phyloP scores from a whole-genome alignment of 2,113 vertebrate genomes.

The Chroicocephalus ridibundus region DNA sequence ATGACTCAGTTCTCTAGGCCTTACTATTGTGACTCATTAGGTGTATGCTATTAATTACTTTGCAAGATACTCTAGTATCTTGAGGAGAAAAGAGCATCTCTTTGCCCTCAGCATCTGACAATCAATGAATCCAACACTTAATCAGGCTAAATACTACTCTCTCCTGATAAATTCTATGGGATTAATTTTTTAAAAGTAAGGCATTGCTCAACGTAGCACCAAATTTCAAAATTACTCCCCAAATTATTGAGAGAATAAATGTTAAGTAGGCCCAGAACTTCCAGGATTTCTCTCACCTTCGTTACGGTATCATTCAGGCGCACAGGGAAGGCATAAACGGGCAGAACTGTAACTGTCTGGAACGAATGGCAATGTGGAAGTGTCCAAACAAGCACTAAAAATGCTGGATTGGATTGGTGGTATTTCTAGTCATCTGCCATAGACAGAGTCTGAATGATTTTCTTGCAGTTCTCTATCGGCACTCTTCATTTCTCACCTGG shows the following conservation, averaged over 20 bases:
- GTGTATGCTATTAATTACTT: neutral
- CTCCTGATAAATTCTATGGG: neutral
- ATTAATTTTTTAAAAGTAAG: neutral
- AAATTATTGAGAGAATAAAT: neutral
- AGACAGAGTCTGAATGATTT: neutral
- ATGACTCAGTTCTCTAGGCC: neutral
- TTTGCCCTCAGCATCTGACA: neutral
- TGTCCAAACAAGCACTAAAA: neutral
- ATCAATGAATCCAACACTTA: neutral
- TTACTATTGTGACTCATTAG: neutral
- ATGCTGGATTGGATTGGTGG: neutral
- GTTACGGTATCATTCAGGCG: neutral
- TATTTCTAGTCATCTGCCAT: neutral
- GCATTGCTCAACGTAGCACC: neutral
- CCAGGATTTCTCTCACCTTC: neutral
- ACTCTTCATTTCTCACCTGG: conserved; percentile 21
- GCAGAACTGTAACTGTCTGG: neutral
- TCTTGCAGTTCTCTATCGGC: neutral
- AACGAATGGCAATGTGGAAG: neutral
- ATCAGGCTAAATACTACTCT: neutral
- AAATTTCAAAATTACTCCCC: neutral
- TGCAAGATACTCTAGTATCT: neutral
- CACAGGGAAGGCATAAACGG: neutral
- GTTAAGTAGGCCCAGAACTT: neutral
- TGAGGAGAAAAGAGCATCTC: neutral